Percentiles rank a stretch among this genome's conserved stretches.
phyloP scores from a whole-genome alignment of 2,888 invertebrate genomes.

The Myopa tessellatipennis region DNA sequence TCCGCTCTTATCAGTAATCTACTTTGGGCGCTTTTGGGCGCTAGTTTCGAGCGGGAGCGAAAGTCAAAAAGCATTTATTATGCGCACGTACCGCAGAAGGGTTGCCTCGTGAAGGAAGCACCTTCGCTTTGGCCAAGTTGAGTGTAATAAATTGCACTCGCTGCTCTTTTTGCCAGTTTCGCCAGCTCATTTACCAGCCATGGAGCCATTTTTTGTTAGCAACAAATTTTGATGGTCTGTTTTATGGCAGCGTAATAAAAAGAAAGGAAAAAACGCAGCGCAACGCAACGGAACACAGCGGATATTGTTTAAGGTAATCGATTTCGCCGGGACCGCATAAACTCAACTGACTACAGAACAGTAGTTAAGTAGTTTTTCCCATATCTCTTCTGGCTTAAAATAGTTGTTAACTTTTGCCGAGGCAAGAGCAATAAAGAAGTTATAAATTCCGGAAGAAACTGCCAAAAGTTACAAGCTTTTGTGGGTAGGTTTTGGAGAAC shows the following conservation, averaged over 20 bases:
- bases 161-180: slow-evolving; percentile 26
- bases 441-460: neutral
- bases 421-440: slow-evolving; percentile 19
- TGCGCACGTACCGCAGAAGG: neutral
- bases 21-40: slow-evolving; percentile 18
- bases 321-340: slow-evolving; percentile 54
- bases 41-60: slow-evolving; percentile 23
- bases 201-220: slow-evolving; percentile 13
- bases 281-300: slow-evolving; percentile 46
- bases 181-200: slow-evolving; percentile 16
- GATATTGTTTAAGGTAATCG: slow-evolving; percentile 66
- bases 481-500: neutral
- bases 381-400: slow-evolving; percentile 49
- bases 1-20: slow-evolving; percentile 35
- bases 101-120: neutral
- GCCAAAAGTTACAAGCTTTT: neutral
- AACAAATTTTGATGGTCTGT: slow-evolving; percentile 25
- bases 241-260: slow-evolving; percentile 7
- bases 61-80: slow-evolving; percentile 34
- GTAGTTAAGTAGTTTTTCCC: slow-evolving; percentile 7
- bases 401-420: slow-evolving; percentile 47
- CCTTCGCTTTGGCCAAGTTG: slow-evolving; percentile 20
- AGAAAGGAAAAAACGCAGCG: neutral
- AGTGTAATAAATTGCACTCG: slow-evolving; percentile 44
- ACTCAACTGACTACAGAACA: slow-evolving; percentile 4